Evolutionary conservation across 2,113 vertebrate genomes (phyloP), one percentile per base, ranked within the genome.

Genomic region (Xiphias gladius): DNA sequence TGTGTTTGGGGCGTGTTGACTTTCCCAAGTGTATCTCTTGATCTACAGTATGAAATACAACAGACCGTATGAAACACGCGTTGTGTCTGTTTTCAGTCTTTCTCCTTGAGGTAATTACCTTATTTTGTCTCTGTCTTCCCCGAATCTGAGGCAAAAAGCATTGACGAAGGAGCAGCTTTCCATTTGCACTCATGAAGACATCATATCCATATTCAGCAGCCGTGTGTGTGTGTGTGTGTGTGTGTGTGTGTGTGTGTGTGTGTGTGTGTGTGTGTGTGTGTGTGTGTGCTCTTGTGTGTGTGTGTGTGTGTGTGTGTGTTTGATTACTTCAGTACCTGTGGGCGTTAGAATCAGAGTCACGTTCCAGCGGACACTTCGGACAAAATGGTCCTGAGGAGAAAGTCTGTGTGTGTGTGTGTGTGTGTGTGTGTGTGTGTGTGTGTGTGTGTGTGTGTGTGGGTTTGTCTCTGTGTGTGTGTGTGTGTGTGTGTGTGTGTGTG

Each of bases 351-450:
- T 80, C 82, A 77, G 68, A 84, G 80, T 90, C 89, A 92, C 87
- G 80, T 93, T 93, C 74, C 77, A 90, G 69, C 65, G 71, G 86
- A 88, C 87, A 87, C 78, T 89, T 86, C 43, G 79, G 78, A 88
- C 83, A 86, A 83, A 86, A 80, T 62, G n/a, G 68, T 84, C 67
- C 85, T 43, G 37, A 79, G 57, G 79, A 81, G 54, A 32, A 57
- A 55, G 17, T 10, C 28, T 43, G 62, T 66, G 28, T 46, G 46
- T 30, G 20, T 41, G 48, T 19, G 58, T 13, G 19, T 20, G 19
- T 50, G 3, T 35, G 32, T 35, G 32, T 35, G 32, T n/a, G n/a
- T n/a, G n/a, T n/a, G n/a, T n/a, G n/a, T n/a, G n/a, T n/a, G n/a
- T 43, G 62, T 66, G 28, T 46, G 46, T 30, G 20, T 41, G 48